Base-by-base conservation (phyloP, 2,888 invertebrate species). In the Nemotelus pantherinus region DNA sequence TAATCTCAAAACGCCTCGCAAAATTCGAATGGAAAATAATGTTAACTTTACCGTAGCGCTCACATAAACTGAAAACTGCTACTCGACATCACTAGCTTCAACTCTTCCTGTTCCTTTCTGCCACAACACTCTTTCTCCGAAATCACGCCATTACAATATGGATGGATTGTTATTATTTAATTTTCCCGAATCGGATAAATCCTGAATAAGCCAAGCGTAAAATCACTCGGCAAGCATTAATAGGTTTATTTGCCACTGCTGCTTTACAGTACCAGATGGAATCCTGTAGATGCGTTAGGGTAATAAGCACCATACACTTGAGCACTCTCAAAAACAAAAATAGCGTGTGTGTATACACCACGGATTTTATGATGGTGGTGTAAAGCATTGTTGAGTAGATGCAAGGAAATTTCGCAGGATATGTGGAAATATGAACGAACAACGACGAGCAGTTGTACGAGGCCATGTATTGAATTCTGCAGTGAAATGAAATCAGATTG, bases 161-260 rank as follows among this genome's bases (percentile, higher is more conserved):
- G 6, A 53, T 7, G 71, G 41, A 71, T 65, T 76, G 76, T 76
- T 76, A 76, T 76, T 64, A 76, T 76, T 76, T 65, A 76, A 76
- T 76, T 76, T 76, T 64, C 7, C 50, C 25, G 7, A 64, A 53
- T 47, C 25, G 39, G 43, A 76, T 76, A 76, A 76, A 76, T 76
- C 60, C 58, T 41, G 3, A 9, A 43, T 57, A 41, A 55, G 25
- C 72, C 9, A 65, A 65, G 25, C 65, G 47, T 44, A 65, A 65
- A 65, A 65, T 47, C 65, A 47, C 47, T 10, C 47, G 47, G 47
- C 65, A 7, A 65, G 45, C 3, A 47, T 65, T 44, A 39, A 63
- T 39, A 63, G 63, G 2, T 43, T 63, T 63, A 39, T 63, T 63
- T 43, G 43, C 63, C 25, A 7, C 53, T 53, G 53, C 10, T 25